A percentile compares a stretch with the other conserved stretches of the same genome.
Evolutionary conservation across 1,140 invertebrate genomes (phyloP).

Genomic region (Dryas iulia): DNA sequence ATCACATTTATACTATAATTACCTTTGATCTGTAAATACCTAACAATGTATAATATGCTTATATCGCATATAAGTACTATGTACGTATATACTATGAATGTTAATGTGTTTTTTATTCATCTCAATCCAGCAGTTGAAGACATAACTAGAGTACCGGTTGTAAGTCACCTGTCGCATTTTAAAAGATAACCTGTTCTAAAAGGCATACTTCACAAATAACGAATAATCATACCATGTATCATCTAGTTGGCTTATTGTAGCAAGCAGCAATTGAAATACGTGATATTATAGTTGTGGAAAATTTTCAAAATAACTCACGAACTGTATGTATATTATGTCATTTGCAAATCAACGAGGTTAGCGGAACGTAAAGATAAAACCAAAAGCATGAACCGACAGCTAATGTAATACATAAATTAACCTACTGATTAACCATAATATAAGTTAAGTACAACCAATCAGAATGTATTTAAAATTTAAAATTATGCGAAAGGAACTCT

Average conservation of each 20-base stretch:
- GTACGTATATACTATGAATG: constrained; percentile 30
- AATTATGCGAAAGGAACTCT: constrained; percentile 6
- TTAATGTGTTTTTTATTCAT: constrained; percentile 48
- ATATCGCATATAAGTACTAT: neutral
- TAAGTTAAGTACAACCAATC: constrained; percentile 6
- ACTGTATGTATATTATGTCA: neutral
- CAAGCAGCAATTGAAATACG: neutral
- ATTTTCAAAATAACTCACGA: neutral
- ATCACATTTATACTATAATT: neutral
- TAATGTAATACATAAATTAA: neutral
- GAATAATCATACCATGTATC: neutral
- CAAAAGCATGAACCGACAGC: neutral
- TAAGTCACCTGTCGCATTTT: constrained; percentile 55
- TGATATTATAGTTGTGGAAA: neutral
- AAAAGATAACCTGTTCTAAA: constrained; percentile 18
- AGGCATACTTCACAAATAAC: constrained; percentile 20
- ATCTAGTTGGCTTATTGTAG: neutral
- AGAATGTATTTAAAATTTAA: constrained; percentile 2
- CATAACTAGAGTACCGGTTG: constrained; percentile 47
- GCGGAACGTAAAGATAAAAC: constrained; percentile 3
- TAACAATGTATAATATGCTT: neutral
- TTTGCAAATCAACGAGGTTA: constrained; percentile 12
- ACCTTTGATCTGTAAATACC: neutral
- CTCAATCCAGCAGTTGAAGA: constrained; percentile 50
- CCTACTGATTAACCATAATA: neutral